These are phyloP conservation scores for Mesocentrotus franciscanus DNA, from an alignment of 53 echinoderm and acorn worm genomes.

Conservation along the genomic window DNA sequence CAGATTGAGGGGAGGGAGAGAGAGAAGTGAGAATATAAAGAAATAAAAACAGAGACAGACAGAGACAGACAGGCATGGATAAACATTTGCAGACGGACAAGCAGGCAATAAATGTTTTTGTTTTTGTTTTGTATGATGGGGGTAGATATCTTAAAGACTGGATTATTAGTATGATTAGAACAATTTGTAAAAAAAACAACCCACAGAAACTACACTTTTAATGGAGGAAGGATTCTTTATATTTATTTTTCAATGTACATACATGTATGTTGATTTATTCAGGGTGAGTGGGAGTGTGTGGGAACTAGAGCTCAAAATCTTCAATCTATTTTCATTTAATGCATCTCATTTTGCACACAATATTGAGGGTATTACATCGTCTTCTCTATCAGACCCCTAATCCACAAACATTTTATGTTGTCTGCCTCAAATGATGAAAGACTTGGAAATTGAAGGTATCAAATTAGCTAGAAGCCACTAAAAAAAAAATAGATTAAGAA, in stretches of 20 bases:
- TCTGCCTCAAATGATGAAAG: neutral
- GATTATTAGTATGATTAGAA: neutral
- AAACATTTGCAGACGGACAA: neutral
- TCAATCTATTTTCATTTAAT: slow-evolving; percentile 29
- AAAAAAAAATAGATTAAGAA: neutral
- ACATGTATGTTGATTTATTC: neutral
- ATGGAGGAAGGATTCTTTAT: neutral
- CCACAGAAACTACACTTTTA: neutral
- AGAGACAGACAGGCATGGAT: neutral
- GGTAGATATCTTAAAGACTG: neutral
- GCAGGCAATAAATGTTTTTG: no score
- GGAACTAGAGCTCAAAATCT: neutral
- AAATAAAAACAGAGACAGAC: neutral
- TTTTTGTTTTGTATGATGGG: neutral
- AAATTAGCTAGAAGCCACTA: neutral
- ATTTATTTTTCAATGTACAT: no score
- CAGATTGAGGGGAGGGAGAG: neutral
- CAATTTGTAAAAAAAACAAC: neutral
- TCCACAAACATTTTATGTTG: neutral
- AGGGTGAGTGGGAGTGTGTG: neutral
- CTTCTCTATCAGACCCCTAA: neutral
- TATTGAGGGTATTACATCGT: neutral
- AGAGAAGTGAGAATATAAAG: no score
- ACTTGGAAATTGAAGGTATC: neutral
- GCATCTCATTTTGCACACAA: neutral